Base-by-base conservation (phyloP, 2,113 vertebrate species). In the Megaceryle torquata region DNA sequence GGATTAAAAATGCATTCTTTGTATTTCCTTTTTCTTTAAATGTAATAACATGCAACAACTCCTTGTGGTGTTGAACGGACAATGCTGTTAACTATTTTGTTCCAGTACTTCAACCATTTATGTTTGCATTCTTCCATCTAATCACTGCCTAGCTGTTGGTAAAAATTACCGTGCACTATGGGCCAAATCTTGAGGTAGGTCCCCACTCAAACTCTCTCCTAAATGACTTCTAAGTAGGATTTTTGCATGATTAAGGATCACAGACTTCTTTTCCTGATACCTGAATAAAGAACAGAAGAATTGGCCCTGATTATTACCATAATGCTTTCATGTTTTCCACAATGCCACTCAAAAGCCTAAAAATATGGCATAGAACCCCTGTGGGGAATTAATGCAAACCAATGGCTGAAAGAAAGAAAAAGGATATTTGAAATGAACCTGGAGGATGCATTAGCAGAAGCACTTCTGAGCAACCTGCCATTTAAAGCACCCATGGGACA, bases 381-480 rank as follows among this genome's bases (percentile, higher is more conserved):
- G 77, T 6, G 6, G 84, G 51, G 86, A 93, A 91, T 92, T 84
- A 88, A 78, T 53, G 76, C 50, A 57, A 83, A 82, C 56, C 77
- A 82, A 79, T 37, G 19, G 15, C 46, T 41, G 81, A 84, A 57
- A 75, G 33, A 15, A 60, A 69, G 41, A 31, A 44, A 61, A 48
- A 7, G 15, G 26, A 44, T 53, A 87, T 70, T 88, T 79, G 57
- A 91, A 94, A 87, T 87, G 68, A 95, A 93, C 77, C 86, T 85
- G 78, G 59, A 84, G 67, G 75, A 93, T 79, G 81, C 86, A 92
- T 91, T 92, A 93, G 74, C 65, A 92, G 76, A 82, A 91, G 70
- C 88, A 68, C 83, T 96, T 85, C 86, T 79, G 83, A 93, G 61
- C 57, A 95, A 93, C 84, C 80, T 89, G 81, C 84, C 91, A 76